Conservation (phyloP, 2,113 vertebrate genomes). For the Xiphorhynchus elegans region DNA sequence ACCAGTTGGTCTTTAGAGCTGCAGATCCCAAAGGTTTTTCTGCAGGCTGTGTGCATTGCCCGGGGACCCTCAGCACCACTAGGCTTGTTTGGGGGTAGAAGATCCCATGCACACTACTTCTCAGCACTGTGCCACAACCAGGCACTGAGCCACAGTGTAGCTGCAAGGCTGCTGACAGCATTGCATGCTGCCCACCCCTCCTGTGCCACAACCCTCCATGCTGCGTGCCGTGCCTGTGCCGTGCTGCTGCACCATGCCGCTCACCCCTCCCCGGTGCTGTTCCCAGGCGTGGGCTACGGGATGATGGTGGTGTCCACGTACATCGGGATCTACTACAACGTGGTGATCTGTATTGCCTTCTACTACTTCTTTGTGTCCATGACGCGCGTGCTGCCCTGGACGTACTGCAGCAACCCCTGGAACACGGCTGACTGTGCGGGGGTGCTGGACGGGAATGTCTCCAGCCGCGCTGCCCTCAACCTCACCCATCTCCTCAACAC, state of each 20-base stretch:
- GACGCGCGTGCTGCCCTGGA: conserved; percentile 94
- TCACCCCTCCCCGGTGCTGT: conserved; percentile 53
- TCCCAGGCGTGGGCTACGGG: conserved; percentile 93
- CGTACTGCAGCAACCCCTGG: conserved; percentile 96
- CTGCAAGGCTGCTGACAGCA: background rate
- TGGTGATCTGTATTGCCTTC: conserved; percentile 98
- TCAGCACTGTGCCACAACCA: background rate
- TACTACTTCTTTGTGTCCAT: conserved; percentile 99
- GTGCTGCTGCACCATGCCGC: background rate
- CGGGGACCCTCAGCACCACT: background rate
- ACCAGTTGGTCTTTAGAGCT: background rate
- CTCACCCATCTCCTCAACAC: conserved; percentile 81
- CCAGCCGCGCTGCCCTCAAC: conserved; percentile 71
- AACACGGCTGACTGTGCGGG: conserved; percentile 89
- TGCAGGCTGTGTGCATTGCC: background rate
- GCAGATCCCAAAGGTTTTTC: background rate
- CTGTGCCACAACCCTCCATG: background rate
- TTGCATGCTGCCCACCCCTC: rapidly evolving
- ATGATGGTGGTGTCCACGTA: conserved; percentile 99
- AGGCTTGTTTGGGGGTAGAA: background rate
- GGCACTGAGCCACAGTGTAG: rapidly evolving
- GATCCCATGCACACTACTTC: background rate
- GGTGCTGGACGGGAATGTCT: conserved; percentile 79
- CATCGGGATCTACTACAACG: conserved; percentile 99
- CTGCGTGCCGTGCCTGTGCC: background rate